phyloP scores from a whole-genome alignment of 1,140 invertebrate species.

The Drosophila tristis region DNA sequence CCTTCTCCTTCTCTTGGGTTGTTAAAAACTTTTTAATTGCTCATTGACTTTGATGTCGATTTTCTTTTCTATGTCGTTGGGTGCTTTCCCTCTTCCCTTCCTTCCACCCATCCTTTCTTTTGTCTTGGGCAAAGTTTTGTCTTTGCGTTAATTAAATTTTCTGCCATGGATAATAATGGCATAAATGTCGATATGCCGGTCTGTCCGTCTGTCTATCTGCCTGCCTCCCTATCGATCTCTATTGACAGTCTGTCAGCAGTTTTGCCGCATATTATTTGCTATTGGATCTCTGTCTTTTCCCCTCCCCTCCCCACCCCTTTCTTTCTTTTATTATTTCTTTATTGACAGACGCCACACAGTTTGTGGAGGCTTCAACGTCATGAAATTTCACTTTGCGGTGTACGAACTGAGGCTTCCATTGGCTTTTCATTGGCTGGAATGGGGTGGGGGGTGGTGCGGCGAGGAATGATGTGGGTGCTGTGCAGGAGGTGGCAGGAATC shows the following conservation, averaged over 20 bases:
- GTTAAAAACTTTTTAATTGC: slow-evolving; percentile 71
- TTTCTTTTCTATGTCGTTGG: slow-evolving; percentile 16
- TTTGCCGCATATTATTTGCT: slow-evolving; percentile 70
- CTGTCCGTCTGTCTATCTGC: slow-evolving; percentile 30
- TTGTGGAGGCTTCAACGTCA: slow-evolving; percentile 39
- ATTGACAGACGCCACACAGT: slow-evolving; percentile 62
- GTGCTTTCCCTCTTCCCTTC: slow-evolving; percentile 8
- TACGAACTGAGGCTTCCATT: slow-evolving; percentile 38
- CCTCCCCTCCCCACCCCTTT: no score
- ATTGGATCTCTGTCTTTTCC: slow-evolving; percentile 34
- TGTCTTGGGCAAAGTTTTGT: slow-evolving; percentile 39
- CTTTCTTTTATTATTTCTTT: slow-evolving; percentile 51
- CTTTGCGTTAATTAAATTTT: slow-evolving; percentile 67
- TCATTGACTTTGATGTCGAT: slow-evolving; percentile 51
- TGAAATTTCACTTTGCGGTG: slow-evolving; percentile 75
- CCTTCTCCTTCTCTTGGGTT: slow-evolving; percentile 24
- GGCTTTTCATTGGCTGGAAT: slow-evolving; percentile 29
- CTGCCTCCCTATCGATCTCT: slow-evolving; percentile 22
- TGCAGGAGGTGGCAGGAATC: slow-evolving; percentile 4
- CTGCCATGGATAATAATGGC: slow-evolving; percentile 54
- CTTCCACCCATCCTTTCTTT: slow-evolving; percentile 4
- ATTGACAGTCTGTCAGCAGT: slow-evolving; percentile 45
- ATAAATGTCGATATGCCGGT: slow-evolving; percentile 59
- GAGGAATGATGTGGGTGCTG: neutral
- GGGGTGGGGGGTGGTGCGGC: neutral